Evolutionary conservation across 2,113 vertebrate species (phyloP).

Genomic region (Sarotherodon lohbergeri): DNA sequence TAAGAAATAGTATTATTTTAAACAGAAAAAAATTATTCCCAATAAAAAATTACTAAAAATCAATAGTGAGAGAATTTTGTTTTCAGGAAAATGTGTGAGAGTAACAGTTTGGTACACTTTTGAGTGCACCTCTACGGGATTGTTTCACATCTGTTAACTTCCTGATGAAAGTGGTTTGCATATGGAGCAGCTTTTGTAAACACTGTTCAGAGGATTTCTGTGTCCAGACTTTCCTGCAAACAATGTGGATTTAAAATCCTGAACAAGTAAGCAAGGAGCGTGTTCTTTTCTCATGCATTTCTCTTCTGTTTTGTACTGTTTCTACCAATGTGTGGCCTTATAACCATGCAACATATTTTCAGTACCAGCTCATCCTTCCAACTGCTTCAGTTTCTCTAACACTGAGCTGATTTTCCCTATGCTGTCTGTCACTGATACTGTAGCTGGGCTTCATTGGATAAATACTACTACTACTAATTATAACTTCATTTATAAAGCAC

Average conservation of each 20-base stretch:
- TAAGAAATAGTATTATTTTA: background rate
- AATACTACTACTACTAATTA: background rate
- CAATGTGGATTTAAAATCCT: background rate
- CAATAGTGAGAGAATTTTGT: background rate
- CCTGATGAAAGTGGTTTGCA: background rate
- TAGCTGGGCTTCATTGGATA: background rate
- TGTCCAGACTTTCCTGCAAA: background rate
- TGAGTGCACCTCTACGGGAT: background rate
- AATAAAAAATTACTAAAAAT: background rate
- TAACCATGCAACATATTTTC: background rate
- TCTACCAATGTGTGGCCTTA: background rate
- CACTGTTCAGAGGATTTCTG: background rate
- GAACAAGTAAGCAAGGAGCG: background rate
- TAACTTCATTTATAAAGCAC: background rate
- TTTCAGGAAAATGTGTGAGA: background rate
- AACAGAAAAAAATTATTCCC: background rate
- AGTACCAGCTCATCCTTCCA: background rate
- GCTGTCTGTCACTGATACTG: background rate
- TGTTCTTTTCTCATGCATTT: accelerated
- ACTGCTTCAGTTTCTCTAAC: background rate
- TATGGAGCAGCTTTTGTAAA: background rate
- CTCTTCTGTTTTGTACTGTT: background rate
- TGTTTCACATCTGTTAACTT: background rate
- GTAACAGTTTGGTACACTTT: background rate
- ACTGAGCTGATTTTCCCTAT: background rate